Base-by-base conservation (phyloP, 2,888 invertebrate species). In the Polyommatus iphigenia region DNA sequence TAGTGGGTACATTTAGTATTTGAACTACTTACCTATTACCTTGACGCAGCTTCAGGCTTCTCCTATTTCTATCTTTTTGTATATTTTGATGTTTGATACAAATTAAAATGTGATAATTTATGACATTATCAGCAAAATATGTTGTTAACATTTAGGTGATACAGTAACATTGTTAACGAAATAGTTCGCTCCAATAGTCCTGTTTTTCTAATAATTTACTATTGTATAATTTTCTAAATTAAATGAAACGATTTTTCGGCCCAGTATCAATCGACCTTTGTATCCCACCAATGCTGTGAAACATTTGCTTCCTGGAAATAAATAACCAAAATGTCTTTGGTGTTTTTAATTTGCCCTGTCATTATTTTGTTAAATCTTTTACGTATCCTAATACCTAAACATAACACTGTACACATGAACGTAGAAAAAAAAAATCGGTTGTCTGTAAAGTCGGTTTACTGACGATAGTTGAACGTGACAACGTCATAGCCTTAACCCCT, bases 211-310 rank as follows among this genome's bases (percentile, higher is more conserved):
- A 91, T 83, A 91, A 91, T 89, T 89, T n/a, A 59, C 91, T 90
- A 91, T 92, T 93, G 90, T 92, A 92, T 81, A 82, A 82, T 82
- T 80, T 85, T 88, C 88, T 91, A 90, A 88, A 78, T 62, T 90
- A 85, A 87, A 85, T 86, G 84, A 85, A 85, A 83, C 83, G 89
- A 90, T 89, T 91, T 41, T 91, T 92, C 90, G 91, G 90, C 92
- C 90, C 91, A 89, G 90, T 90, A 87, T 92, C 90, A 89, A 91
- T 90, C 90, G 88, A 90, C 89, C 90, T 89, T 82, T 93, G 90
- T 93, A 92, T 89, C 93, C 94, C 93, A 94, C 94, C 94, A 92
- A 91, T 92, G 93, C 93, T 93, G 93, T 94, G 93, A 93, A 93
- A 91, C 93, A 91, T 94, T 93, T 92, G 93, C 93, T 94, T 94